Evolutionary conservation across 1,140 invertebrate genomes (phyloP), one percentile per base, ranked within the genome.

Genomic region (Apocrypta bakeri): DNA sequence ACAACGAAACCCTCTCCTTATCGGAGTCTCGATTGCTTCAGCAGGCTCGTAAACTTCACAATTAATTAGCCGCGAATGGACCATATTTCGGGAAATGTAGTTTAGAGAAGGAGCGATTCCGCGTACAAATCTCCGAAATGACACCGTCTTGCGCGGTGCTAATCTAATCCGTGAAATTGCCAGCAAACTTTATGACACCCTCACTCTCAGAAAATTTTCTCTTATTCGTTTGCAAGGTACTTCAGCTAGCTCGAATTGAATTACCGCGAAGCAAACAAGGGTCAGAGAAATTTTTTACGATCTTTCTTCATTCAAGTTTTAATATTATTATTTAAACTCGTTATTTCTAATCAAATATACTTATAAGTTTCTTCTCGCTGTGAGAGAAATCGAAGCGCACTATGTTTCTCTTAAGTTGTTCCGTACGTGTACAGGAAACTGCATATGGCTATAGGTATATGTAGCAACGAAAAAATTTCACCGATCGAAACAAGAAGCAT

Each of bases 131-230:
- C 69, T 72, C 69, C 25, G 8, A n/a, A 72, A 72, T 17, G 2
- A 56, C 33, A n/a, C 25, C 69, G n/a, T n/a, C 33, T 40, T n/a
- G 6, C 48, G 17, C 48, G 0, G 21, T 37, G 7, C 33, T 72
- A 72, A 72, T 72, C 69, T 72, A 72, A 72, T 72, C 21, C 21
- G 24, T n/a, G n/a, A 72, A 42, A 42, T 72, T 72, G 21, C 17
- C 29, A 69, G 12, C 31, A 33, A 69, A 72, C 37, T 37, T 37
- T 24, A 37, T 42, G 24, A 12, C 33, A 24, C 21, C 12, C 21
- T 72, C 9, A 7, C 21, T 17, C 48, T 4, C 48, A 4, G 48
- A 1, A 17, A 21, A 56, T 56, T n/a, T 56, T 56, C 48, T 56
- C 48, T 56, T 56, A 56, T 56, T 56, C 17, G 48, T 7, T 56